Evolutionary conservation across 2,113 vertebrate genomes (phyloP).

Genomic region (Mobula birostris): DNA sequence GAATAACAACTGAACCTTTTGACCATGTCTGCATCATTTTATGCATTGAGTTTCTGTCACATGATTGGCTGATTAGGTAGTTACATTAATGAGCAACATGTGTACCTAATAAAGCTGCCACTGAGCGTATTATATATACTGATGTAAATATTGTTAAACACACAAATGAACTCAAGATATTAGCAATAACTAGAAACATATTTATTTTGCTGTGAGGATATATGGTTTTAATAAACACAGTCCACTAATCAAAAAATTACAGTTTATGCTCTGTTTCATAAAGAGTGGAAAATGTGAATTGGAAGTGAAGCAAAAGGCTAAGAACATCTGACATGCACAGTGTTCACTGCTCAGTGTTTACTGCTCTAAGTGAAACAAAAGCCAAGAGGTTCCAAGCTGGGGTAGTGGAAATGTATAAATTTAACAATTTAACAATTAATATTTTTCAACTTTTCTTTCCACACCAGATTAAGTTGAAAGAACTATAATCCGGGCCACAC

Average conservation of each 20-base stretch:
- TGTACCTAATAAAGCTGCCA: too few relatives aligned
- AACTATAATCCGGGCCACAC: background rate
- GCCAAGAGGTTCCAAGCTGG: background rate
- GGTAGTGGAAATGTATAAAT: background rate
- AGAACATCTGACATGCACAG: background rate
- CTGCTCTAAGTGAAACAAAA: background rate
- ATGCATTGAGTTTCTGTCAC: too few relatives aligned
- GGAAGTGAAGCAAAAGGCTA: background rate
- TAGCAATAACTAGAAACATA: constrained; percentile 6
- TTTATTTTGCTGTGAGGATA: background rate
- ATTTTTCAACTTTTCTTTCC: background rate
- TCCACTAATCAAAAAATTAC: constrained; percentile 13
- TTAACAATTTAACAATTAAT: background rate
- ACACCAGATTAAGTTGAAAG: background rate
- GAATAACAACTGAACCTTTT: too few relatives aligned
- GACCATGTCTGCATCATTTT: too few relatives aligned
- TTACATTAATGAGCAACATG: too few relatives aligned
- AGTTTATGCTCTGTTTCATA: background rate
- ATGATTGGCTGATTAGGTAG: too few relatives aligned
- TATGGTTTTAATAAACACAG: constrained; percentile 22
- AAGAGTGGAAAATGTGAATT: constrained; percentile 27
- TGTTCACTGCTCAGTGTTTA: background rate
- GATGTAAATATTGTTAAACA: background rate
- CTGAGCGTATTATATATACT: background rate
- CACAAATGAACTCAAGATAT: background rate